These are phyloP conservation scores for Balanococcus diminutus DNA, from an alignment of 2,888 invertebrate genomes.

Conservation along the genomic window DNA sequence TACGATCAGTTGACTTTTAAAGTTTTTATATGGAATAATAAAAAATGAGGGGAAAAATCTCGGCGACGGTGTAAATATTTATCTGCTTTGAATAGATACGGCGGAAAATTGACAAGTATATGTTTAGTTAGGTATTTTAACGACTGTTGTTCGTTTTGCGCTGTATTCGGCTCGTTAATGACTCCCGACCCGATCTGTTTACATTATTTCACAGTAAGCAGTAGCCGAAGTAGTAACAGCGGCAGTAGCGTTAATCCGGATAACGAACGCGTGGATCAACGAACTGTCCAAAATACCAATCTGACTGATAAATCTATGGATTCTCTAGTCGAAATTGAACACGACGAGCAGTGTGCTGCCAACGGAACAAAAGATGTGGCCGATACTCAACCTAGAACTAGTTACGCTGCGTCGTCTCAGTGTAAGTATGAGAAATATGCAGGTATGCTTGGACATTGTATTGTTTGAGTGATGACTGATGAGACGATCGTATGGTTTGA, in stretches of 20 bases:
- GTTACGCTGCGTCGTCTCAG: conserved; percentile 51
- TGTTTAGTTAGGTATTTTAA: neutral
- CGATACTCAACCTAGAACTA: conserved; percentile 37
- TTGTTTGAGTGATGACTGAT: neutral
- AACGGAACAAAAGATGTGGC: neutral
- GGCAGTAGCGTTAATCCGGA: conserved; percentile 29
- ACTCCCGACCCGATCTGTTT: neutral
- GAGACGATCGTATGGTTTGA: neutral
- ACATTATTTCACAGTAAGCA: conserved; percentile 7
- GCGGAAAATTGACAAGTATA: neutral
- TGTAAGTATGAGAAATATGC: conserved; percentile 25
- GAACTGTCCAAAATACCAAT: conserved; percentile 35
- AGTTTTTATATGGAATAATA: neutral
- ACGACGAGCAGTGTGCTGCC: too few relatives aligned
- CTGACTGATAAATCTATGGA: conserved; percentile 24
- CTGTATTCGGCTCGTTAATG: too few relatives aligned
- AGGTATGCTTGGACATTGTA: neutral
- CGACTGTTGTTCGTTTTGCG: neutral
- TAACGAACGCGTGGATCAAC: conserved; percentile 9
- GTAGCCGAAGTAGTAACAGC: conserved; percentile 27
- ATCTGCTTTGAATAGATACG: neutral
- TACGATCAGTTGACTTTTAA: neutral
- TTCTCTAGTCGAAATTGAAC: conserved; percentile 37
- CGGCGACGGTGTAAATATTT: neutral
- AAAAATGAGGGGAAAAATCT: neutral